Conservation (phyloP, 2,888 invertebrate species). For the Himalopsyche japonica region DNA sequence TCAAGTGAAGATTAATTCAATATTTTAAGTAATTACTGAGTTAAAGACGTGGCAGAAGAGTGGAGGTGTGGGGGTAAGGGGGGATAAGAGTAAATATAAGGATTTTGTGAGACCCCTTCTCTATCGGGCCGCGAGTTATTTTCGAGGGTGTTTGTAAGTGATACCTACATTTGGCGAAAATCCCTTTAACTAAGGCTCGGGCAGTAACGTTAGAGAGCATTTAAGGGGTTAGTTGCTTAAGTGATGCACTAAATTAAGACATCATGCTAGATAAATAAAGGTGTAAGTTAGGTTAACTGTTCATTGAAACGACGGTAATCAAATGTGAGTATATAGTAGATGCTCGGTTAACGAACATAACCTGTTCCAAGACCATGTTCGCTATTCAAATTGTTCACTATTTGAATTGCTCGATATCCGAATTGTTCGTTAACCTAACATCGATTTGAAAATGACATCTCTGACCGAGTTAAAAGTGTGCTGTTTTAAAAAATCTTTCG, state of each 20-base stretch:
- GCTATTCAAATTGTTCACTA: no score
- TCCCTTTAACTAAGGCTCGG: not conserved
- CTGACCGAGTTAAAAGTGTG: no score
- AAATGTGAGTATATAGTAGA: no score
- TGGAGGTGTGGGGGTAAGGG: not conserved
- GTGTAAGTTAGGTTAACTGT: no score
- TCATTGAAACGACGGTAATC: no score
- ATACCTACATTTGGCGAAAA: not conserved
- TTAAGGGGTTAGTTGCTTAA: not conserved
- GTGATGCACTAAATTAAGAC: not conserved
- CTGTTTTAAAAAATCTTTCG: no score
- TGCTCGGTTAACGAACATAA: no score
- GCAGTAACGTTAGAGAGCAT: not conserved
- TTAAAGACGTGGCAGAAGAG: not conserved
- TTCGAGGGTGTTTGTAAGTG: not conserved
- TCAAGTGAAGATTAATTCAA: not conserved
- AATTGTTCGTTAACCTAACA: no score
- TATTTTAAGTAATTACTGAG: not conserved
- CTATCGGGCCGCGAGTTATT: not conserved
- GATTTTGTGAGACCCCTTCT: not conserved
- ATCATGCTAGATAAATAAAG: no score
- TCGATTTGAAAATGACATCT: no score
- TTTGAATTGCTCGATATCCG: no score
- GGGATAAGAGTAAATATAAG: not conserved
- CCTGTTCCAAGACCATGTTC: no score